A percentile compares a stretch with the other conserved stretches of the same genome.
Evolutionary conservation across 92 coral and sea anemone genomes (phyloP).

Genomic region (Parazoanthus atlanticus): DNA sequence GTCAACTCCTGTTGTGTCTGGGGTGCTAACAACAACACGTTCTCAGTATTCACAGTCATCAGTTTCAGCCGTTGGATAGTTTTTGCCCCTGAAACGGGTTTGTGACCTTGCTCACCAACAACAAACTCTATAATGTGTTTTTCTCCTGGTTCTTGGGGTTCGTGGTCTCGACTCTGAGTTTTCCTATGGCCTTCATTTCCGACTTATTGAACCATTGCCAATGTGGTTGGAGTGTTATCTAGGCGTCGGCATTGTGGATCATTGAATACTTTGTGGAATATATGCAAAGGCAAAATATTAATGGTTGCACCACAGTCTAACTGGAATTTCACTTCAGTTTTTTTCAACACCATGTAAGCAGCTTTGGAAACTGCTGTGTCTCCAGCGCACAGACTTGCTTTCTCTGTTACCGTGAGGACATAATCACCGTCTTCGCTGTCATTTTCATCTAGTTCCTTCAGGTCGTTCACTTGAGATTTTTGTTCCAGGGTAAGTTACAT

Average conservation of each 20-base stretch:
- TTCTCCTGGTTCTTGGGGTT: slow-evolving; percentile 48
- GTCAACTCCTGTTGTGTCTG: too few species aligned
- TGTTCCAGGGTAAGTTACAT: not conserved
- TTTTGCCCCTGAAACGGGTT: slow-evolving; percentile 39
- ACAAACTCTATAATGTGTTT: slow-evolving; percentile 33
- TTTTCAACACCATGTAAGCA: slow-evolving; percentile 15
- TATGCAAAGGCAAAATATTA: slow-evolving; percentile 10
- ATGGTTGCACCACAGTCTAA: slow-evolving; percentile 45
- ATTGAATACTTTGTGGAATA: slow-evolving; percentile 15
- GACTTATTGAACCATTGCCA: slow-evolving; percentile 40
- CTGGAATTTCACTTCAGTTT: slow-evolving; percentile 30
- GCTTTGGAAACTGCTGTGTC: slow-evolving; percentile 21
- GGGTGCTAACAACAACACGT: slow-evolving; percentile 13
- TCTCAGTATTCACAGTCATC: slow-evolving; percentile 42
- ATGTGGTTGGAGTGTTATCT: not conserved
- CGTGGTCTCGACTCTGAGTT: not conserved
- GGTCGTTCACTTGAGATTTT: slow-evolving; percentile 8
- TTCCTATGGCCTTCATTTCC: slow-evolving; percentile 33
- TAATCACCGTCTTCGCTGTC: slow-evolving; percentile 37
- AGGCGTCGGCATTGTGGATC: slow-evolving; percentile 21
- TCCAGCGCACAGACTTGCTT: not conserved
- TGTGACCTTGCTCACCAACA: slow-evolving; percentile 38
- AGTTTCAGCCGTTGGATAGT: slow-evolving; percentile 40
- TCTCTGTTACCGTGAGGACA: slow-evolving; percentile 25
- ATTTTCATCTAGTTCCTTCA: slow-evolving; percentile 15